These are phyloP conservation scores for Sarcophaga subvicina DNA, from an alignment of 2,888 invertebrate genomes.

Conservation along the genomic window DNA sequence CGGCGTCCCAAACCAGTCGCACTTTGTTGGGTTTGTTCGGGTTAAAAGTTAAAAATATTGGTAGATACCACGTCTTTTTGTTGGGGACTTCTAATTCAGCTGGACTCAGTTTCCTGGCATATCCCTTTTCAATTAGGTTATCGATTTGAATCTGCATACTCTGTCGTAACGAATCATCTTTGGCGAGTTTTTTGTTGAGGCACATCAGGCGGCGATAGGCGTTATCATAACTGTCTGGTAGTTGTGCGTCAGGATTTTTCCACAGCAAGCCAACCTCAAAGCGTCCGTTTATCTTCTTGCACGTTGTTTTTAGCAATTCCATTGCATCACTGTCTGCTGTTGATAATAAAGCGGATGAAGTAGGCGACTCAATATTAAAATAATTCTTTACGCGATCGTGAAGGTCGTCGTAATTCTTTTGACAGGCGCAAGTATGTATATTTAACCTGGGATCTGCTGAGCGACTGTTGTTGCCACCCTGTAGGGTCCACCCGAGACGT, in stretches of 20 bases:
- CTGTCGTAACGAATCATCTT: not conserved
- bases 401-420: slow-evolving; percentile 18
- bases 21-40: no score
- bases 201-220: no score
- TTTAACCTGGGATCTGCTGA: slow-evolving; percentile 2
- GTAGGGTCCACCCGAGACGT: not conserved
- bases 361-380: not conserved
- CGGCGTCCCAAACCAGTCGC: no score
- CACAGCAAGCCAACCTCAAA: not conserved
- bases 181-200: no score
- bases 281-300: not conserved
- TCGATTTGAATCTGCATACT: slow-evolving; percentile 20
- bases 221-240: no score
- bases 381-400: slow-evolving; percentile 11
- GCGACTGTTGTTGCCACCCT: not conserved
- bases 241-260: not conserved
- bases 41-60: no score
- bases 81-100: no score
- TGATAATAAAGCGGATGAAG: slow-evolving; percentile 2
- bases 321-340: not conserved
- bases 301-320: not conserved
- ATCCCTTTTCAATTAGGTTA: no score
- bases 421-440: slow-evolving; percentile 31
- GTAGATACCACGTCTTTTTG: slow-evolving; percentile 1
- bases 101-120: no score